Conservation (phyloP, 2,888 invertebrate species). For the Toxonevra muliebris region DNA sequence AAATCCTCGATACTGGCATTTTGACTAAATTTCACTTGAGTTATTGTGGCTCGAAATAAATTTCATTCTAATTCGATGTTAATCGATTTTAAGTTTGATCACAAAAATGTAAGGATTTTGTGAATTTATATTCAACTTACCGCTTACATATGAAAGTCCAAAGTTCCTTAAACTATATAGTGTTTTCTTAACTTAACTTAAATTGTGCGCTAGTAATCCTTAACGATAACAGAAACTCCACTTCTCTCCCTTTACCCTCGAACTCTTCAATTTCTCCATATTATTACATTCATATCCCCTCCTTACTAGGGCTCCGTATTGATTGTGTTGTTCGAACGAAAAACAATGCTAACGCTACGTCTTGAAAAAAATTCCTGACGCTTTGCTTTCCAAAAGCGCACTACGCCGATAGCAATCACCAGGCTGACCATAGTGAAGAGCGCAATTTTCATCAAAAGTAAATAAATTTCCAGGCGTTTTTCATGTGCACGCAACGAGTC, state of each 20-base stretch:
- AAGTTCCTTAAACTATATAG: neutral
- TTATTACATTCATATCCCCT: neutral
- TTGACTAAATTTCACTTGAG: too few species aligned
- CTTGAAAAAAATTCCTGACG: conserved; percentile 50
- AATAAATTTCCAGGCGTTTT: conserved; percentile 51
- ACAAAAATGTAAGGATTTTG: too few species aligned
- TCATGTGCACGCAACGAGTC: conserved; percentile 50
- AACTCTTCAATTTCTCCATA: neutral
- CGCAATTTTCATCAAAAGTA: conserved; percentile 52
- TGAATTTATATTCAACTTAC: too few species aligned
- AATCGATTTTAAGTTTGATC: too few species aligned
- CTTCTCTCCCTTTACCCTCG: too few species aligned
- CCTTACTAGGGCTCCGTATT: conserved; percentile 50
- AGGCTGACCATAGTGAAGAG: conserved; percentile 45
- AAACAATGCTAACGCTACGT: conserved; percentile 57
- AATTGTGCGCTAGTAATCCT: neutral
- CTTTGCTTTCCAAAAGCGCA: conserved; percentile 46
- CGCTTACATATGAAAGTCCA: too few species aligned
- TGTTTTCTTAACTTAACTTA: neutral
- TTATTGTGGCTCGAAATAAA: too few species aligned
- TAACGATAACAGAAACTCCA: neutral
- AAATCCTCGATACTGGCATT: too few species aligned
- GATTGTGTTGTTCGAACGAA: conserved; percentile 59
- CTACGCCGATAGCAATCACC: conserved; percentile 38
- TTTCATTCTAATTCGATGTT: too few species aligned